phyloP scores from a whole-genome alignment of 2,113 vertebrate genomes.

The Nettapus auritus region DNA sequence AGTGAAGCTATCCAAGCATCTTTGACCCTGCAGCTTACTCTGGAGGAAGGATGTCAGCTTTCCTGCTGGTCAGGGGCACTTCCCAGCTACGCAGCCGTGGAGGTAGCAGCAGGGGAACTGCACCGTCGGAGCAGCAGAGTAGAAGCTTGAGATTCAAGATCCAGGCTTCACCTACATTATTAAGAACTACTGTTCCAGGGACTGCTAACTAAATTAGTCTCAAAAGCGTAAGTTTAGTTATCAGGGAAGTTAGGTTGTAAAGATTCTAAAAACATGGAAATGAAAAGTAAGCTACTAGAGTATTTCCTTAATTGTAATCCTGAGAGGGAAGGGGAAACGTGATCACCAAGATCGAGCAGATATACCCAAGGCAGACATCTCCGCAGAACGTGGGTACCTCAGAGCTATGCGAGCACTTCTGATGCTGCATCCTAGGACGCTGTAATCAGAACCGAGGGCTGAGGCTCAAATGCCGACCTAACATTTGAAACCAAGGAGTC shows the following conservation, averaged over 20 bases:
- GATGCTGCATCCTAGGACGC: neutral
- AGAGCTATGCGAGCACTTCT: neutral
- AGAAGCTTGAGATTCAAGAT: neutral
- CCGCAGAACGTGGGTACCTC: rapidly evolving
- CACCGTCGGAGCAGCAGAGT: neutral
- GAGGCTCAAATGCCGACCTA: neutral
- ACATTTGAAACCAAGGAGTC: neutral
- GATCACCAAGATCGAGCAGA: neutral
- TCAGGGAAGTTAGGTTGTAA: neutral
- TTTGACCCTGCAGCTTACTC: neutral
- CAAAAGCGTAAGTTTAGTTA: neutral
- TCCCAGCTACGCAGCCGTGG: neutral
- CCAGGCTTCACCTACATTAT: neutral
- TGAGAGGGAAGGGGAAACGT: neutral
- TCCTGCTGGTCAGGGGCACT: neutral
- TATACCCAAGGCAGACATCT: rapidly evolving
- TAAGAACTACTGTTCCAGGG: neutral
- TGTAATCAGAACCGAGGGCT: neutral
- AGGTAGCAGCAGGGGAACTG: neutral
- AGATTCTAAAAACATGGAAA: neutral
- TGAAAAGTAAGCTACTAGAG: neutral
- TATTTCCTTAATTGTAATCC: neutral
- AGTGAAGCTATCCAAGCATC: too few species aligned
- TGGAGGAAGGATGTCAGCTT: rapidly evolving
- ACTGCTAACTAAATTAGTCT: neutral